These are phyloP conservation scores for Pagetopsis macropterus DNA, from an alignment of 2,797 vertebrate genomes.

Conservation along the genomic window DNA sequence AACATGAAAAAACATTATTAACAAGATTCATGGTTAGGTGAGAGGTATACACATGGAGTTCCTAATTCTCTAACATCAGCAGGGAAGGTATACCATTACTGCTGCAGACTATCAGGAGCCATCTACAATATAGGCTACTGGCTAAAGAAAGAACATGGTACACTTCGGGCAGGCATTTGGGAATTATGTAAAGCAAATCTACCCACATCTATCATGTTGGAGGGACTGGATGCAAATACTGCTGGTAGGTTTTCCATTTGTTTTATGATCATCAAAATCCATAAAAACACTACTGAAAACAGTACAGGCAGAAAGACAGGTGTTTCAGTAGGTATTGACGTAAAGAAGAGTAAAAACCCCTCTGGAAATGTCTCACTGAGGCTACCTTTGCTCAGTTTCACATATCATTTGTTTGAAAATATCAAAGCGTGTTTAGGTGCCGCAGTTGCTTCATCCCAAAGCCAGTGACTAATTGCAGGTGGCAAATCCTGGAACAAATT, in stretches of 20 bases:
- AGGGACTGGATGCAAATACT: conserved; percentile 46
- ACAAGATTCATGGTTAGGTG: conserved; percentile 22
- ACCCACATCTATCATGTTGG: conserved; percentile 25
- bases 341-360: conserved; percentile 35
- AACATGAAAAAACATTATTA: conserved; percentile 26
- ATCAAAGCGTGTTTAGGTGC: conserved; percentile 21
- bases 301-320: conserved; percentile 38
- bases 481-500: conserved; percentile 28
- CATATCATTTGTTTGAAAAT: conserved; percentile 15
- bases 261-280: conserved; percentile 36
- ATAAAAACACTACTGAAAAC: conserved; percentile 61
- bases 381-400: conserved; percentile 17
- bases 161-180: conserved; percentile 40
- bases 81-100: conserved; percentile 42
- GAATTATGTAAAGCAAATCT: conserved; percentile 43
- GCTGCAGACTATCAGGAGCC: conserved; percentile 44
- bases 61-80: conserved; percentile 53
- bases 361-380: conserved; percentile 30
- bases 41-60: conserved; percentile 47
- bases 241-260: conserved; percentile 38
- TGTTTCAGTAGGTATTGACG: conserved; percentile 20
- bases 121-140: conserved; percentile 66
- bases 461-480: background rate
- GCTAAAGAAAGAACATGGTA: conserved; percentile 61
- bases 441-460: background rate